Conservation (phyloP, 2,888 invertebrate genomes). For the Linyphia triangularis region DNA sequence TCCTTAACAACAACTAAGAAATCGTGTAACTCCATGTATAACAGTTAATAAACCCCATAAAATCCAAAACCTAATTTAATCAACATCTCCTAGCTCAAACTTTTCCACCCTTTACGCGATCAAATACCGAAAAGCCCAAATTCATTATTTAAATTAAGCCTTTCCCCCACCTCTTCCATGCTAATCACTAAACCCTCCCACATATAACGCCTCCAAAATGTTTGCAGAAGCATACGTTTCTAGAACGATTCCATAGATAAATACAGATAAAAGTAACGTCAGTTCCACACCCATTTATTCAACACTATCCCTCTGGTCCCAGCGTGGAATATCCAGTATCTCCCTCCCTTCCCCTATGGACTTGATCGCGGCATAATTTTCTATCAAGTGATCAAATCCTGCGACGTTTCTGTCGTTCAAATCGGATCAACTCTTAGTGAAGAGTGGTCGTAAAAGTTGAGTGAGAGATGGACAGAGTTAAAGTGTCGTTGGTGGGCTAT, state of each 20-base stretch:
- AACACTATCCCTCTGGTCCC: not conserved
- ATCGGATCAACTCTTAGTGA: conserved; percentile 18
- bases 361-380: conserved; percentile 35
- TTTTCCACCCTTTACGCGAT: not conserved
- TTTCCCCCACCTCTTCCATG: not conserved
- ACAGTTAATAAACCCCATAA: too few relatives aligned
- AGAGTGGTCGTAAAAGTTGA: conserved; percentile 20
- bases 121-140: not conserved
- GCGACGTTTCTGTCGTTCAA: conserved; percentile 37
- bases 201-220: not conserved
- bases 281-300: not conserved
- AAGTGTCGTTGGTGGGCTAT: conserved; percentile 37
- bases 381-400: conserved; percentile 47
- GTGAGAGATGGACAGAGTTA: not conserved
- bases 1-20: too few relatives aligned
- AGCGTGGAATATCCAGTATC: not conserved
- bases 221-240: not conserved
- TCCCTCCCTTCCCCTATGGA: conserved; percentile 2
- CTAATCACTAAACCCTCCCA: not conserved
- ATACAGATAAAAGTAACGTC: conserved; percentile 29
- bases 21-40: too few relatives aligned
- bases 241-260: not conserved
- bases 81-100: not conserved
- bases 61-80: not conserved
- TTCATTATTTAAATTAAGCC: not conserved